These are phyloP conservation scores for Adelphocoris suturalis DNA, from an alignment of 2,888 invertebrate genomes.

Conservation along the genomic window DNA sequence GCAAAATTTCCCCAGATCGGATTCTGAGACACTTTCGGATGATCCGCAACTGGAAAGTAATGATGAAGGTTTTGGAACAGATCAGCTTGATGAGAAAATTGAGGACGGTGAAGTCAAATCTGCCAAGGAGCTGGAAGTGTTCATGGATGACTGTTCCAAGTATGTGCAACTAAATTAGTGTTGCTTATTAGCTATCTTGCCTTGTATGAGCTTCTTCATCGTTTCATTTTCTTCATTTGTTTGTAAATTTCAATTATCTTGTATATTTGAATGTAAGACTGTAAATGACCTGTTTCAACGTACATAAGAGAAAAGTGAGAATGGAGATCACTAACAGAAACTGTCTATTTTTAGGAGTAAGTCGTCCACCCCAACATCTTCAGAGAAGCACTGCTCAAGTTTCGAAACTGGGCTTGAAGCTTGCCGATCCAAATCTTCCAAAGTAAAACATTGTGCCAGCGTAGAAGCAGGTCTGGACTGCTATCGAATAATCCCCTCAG, in stretches of 20 bases:
- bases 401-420: conserved; percentile 75
- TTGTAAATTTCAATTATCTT: too few relatives aligned
- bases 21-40: conserved; percentile 87
- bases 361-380: conserved; percentile 49
- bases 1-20: conserved; percentile 80
- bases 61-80: conserved; percentile 89
- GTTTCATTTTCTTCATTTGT: too few relatives aligned
- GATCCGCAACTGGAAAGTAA: conserved; percentile 86
- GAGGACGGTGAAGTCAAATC: conserved; percentile 85
- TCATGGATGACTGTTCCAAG: conserved; percentile 78
- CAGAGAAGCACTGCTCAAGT: conserved; percentile 75
- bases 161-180: neutral
- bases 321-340: too few relatives aligned
- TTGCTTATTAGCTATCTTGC: too few relatives aligned
- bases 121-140: conserved; percentile 83
- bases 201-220: too few relatives aligned
- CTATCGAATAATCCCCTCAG: conserved; percentile 73
- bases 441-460: conserved; percentile 75
- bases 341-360: conserved; percentile 46
- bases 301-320: too few relatives aligned
- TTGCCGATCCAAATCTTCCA: conserved; percentile 70
- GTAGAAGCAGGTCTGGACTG: conserved; percentile 75
- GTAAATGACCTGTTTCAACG: too few relatives aligned
- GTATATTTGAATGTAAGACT: too few relatives aligned
- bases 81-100: conserved; percentile 86